Evolutionary conservation across 2,113 vertebrate genomes (phyloP).

Genomic region (Brachypteracias leptosomus): DNA sequence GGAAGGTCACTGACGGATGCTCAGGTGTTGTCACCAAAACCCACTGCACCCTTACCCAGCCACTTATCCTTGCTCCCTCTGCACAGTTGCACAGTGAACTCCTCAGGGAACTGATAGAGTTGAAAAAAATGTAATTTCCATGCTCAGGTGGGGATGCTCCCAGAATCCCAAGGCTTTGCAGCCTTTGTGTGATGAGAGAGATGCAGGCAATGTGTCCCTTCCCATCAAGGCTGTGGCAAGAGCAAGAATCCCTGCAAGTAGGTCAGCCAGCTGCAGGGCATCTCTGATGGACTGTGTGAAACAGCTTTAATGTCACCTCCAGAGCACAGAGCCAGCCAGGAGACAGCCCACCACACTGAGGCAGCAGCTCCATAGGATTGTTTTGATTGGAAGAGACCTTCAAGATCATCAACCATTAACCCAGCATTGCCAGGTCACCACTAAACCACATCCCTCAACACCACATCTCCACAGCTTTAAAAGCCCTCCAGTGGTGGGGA

Average conservation of each 20-base stretch:
- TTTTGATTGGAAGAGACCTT: background rate
- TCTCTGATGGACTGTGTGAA: background rate
- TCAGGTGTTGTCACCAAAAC: background rate
- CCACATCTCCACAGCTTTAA: background rate
- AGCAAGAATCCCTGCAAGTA: background rate
- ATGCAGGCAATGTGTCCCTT: rapidly evolving
- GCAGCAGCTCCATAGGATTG: background rate
- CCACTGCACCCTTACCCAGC: rapidly evolving
- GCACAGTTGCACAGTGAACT: rapidly evolving
- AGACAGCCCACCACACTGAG: background rate
- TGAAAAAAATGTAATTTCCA: background rate
- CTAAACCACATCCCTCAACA: background rate
- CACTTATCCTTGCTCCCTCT: background rate
- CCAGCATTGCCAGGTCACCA: background rate
- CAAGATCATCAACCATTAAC: background rate
- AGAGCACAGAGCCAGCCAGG: background rate
- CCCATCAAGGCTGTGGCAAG: background rate
- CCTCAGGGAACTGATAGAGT: background rate
- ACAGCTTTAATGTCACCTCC: too few species aligned
- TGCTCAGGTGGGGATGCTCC: background rate
- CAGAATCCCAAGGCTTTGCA: background rate
- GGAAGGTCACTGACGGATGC: background rate
- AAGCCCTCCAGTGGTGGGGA: background rate
- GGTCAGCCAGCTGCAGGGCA: background rate
- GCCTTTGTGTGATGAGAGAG: background rate